These are phyloP conservation scores for Cuniculus paca DNA, from an alignment of 2,797 vertebrate species.

Conservation along the genomic window DNA sequence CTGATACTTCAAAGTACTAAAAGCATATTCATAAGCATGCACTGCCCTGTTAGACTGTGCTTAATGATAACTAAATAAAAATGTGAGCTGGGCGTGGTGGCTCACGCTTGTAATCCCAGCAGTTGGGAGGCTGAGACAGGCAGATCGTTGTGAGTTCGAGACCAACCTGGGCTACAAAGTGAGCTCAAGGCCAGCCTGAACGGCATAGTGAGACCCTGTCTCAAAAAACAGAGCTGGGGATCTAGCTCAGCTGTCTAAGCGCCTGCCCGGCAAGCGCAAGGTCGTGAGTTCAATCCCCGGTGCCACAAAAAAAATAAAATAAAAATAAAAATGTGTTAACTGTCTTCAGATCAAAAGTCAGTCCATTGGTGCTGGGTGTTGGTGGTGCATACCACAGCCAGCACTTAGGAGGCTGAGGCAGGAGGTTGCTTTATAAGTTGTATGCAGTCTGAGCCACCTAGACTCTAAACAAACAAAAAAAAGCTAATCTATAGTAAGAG, in stretches of 20 bases:
- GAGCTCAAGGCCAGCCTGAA: too few relatives aligned
- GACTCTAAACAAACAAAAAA: background rate
- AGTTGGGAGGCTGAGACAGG: too few relatives aligned
- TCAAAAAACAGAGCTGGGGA: too few relatives aligned
- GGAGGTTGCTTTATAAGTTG: background rate
- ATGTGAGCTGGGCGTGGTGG: too few relatives aligned
- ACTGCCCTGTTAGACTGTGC: background rate
- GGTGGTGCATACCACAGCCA: background rate
- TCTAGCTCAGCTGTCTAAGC: too few relatives aligned
- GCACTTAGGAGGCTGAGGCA: background rate
- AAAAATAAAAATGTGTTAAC: background rate
- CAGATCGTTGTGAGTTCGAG: too few relatives aligned
- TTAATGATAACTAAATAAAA: background rate
- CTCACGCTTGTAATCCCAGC: too few relatives aligned
- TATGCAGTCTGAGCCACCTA: background rate
- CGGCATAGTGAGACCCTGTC: too few relatives aligned
- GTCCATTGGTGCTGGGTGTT: background rate
- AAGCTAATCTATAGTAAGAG: background rate
- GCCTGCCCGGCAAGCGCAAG: too few relatives aligned
- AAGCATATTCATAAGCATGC: background rate
- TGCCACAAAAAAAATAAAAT: too few relatives aligned
- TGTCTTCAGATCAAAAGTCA: background rate
- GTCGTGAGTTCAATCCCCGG: too few relatives aligned
- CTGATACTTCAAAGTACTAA: background rate
- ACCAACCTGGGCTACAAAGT: too few relatives aligned